Percentiles rank a stretch among this genome's conserved stretches.
Evolutionary conservation across 2,797 vertebrate genomes (phyloP).

Genomic region (Rhincodon typus): DNA sequence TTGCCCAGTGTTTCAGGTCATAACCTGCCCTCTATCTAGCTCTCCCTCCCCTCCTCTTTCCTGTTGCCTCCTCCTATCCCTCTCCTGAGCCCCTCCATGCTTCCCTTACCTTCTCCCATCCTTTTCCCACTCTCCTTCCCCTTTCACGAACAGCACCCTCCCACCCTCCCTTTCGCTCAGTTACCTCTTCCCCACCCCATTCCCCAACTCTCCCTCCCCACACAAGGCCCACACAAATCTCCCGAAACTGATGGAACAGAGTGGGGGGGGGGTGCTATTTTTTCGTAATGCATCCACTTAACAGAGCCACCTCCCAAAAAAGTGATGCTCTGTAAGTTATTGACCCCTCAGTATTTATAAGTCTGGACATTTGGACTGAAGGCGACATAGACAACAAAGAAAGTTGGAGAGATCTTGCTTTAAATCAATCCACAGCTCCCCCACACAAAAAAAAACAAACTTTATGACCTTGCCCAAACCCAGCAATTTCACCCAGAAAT

Average conservation of each 20-base stretch:
- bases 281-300: not conserved
- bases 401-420: not conserved
- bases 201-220: not conserved
- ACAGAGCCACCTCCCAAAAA: not conserved
- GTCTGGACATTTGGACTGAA: too few relatives aligned
- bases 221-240: not conserved
- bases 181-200: not conserved
- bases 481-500: not conserved
- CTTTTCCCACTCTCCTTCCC: not conserved
- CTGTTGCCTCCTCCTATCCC: not conserved
- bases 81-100: not conserved
- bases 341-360: too few relatives aligned
- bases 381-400: not conserved
- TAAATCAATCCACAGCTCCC: not conserved
- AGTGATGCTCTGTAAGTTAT: not conserved
- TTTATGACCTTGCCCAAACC: not conserved
- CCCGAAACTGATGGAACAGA: not conserved
- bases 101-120: not conserved
- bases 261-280: too few relatives aligned
- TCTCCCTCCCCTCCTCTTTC: not conserved
- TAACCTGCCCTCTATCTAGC: too few relatives aligned
- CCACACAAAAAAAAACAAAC: not conserved
- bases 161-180: too few relatives aligned
- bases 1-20: too few relatives aligned
- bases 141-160: too few relatives aligned